These are phyloP conservation scores for Hylaeus anthracinus DNA, from an alignment of 1,140 invertebrate genomes.

Conservation along the genomic window DNA sequence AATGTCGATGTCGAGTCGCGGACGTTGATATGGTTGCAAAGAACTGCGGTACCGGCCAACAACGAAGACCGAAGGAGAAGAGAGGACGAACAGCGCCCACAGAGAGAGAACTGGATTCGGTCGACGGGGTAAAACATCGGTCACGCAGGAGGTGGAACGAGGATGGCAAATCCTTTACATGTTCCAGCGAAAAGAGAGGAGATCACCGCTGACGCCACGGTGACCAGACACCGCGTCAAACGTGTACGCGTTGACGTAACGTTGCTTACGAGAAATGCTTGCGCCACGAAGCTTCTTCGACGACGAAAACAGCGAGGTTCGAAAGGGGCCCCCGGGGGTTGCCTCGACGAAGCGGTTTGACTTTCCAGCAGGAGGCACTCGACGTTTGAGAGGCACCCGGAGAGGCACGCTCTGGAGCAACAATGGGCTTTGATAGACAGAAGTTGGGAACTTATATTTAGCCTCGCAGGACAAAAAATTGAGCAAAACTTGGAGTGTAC, in stretches of 20 bases:
- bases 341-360: conserved; percentile 8
- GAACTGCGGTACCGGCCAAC: not conserved
- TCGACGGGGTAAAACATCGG: conserved; percentile 34
- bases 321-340: conserved; percentile 15
- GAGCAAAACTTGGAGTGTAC: not conserved
- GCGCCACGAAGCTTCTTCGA: conserved; percentile 15
- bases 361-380: conserved; percentile 5
- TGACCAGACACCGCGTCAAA: conserved; percentile 46
- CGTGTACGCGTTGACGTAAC: not conserved
- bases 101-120: conserved; percentile 20
- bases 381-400: conserved; percentile 11
- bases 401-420: not conserved
- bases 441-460: not conserved
- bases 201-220: conserved; percentile 32
- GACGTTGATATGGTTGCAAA: conserved; percentile 55
- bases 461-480: not conserved
- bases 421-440: not conserved
- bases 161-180: conserved; percentile 41
- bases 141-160: conserved; percentile 12
- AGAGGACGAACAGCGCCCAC: not conserved
- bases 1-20: conserved; percentile 60
- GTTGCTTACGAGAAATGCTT: conserved; percentile 42
- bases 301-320: conserved; percentile 34
- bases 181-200: conserved; percentile 49
- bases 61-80: conserved; percentile 3